Evolutionary conservation across 2,888 invertebrate species (phyloP).

Genomic region (Heliconius sara): DNA sequence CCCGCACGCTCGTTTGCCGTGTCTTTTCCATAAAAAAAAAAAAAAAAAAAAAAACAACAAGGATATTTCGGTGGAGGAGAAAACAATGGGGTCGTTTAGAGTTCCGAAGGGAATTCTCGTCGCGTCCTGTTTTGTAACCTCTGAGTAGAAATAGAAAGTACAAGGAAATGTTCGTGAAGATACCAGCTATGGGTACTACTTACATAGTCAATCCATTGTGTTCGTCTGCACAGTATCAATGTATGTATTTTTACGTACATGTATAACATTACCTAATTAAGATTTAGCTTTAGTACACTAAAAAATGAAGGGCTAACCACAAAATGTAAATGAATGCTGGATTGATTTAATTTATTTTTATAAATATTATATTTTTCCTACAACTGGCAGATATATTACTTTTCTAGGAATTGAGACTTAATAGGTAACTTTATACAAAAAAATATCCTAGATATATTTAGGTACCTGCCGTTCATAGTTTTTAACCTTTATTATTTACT

Average conservation of each 20-base stretch:
- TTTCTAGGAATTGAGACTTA: neutral
- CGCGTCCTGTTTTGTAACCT: conserved; percentile 62
- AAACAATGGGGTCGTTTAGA: conserved; percentile 76
- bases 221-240: conserved; percentile 39
- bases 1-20: too few relatives aligned
- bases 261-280: conserved; percentile 47
- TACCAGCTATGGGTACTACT: conserved; percentile 58
- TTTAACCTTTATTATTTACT: neutral
- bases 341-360: neutral
- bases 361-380: neutral
- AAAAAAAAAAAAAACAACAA: too few relatives aligned
- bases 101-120: conserved; percentile 75
- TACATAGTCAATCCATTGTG: conserved; percentile 60
- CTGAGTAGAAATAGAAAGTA: conserved; percentile 60
- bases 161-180: conserved; percentile 63
- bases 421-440: too few relatives aligned
- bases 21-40: too few relatives aligned
- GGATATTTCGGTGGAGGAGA: conserved; percentile 77
- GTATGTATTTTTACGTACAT: conserved; percentile 38
- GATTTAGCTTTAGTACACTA: conserved; percentile 24
- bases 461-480: neutral
- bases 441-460: too few relatives aligned
- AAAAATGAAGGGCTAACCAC: neutral
- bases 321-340: too few relatives aligned
- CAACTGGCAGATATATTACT: neutral